A percentile compares a stretch with the other conserved stretches of the same genome.
Evolutionary conservation across 2,797 vertebrate species (phyloP).

Genomic region (Nannoperca australis): DNA sequence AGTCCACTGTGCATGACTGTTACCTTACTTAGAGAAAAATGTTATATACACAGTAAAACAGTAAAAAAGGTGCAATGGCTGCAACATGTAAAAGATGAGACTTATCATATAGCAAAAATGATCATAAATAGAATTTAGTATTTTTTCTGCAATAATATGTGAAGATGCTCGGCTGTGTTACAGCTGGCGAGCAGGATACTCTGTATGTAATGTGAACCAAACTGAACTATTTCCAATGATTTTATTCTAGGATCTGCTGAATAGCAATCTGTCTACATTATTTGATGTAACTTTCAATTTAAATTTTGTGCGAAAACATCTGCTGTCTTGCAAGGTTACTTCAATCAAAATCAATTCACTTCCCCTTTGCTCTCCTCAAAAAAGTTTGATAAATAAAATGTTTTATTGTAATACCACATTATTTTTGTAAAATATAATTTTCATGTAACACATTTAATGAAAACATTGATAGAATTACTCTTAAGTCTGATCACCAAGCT

Average conservation of each 20-base stretch:
- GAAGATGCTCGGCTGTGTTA: background rate
- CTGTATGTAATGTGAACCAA: background rate
- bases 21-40: background rate
- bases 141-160: background rate
- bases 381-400: background rate
- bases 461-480: background rate
- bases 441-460: background rate
- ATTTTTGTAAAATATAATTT: background rate
- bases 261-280: background rate
- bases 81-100: background rate
- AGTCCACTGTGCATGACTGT: background rate
- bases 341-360: background rate
- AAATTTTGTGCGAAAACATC: background rate
- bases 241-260: too few species aligned
- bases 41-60: background rate
- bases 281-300: background rate
- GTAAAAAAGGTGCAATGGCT: background rate
- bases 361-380: background rate
- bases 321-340: background rate
- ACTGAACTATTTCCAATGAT: too few species aligned
- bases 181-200: background rate
- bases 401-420: background rate
- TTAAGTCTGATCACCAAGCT: background rate
- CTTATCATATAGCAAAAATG: background rate
- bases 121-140: background rate